phyloP scores from a whole-genome alignment of 2,113 vertebrate species.

The Oostethus manadensis region DNA sequence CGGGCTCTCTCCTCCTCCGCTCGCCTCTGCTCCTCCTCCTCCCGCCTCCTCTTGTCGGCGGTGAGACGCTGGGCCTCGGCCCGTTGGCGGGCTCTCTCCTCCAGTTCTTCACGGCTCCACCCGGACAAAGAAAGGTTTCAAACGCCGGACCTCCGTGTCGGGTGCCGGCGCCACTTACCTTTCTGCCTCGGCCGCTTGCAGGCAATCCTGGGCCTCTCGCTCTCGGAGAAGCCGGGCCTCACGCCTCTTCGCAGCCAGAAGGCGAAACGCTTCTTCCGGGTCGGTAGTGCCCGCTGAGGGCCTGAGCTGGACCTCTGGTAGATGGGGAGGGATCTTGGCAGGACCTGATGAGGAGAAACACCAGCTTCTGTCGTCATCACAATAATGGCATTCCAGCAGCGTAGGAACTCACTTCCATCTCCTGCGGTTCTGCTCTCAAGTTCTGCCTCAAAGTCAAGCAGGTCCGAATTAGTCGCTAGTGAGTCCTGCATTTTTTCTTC shows the following conservation, averaged over 20 bases:
- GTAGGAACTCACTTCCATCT: conserved; percentile 33
- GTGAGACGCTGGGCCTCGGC: conserved; percentile 73
- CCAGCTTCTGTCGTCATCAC: neutral
- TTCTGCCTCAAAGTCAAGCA: neutral
- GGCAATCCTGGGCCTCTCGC: conserved; percentile 80
- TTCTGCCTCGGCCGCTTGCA: conserved; percentile 77
- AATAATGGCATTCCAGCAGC: neutral
- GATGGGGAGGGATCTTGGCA: neutral
- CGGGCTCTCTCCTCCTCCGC: conserved; percentile 77
- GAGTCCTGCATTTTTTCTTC: conserved; percentile 51
- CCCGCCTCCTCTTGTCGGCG: conserved; percentile 71
- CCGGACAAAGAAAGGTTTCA: conserved; percentile 49
- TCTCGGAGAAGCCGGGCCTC: conserved; percentile 87
- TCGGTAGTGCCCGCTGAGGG: conserved; percentile 81
- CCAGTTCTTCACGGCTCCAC: conserved; percentile 78
- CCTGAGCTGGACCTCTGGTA: conserved; percentile 48
- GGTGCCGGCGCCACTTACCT: conserved; percentile 64
- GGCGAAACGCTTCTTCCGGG: conserved; percentile 81
- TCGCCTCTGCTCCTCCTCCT: conserved; percentile 73
- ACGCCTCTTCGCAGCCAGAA: conserved; percentile 85
- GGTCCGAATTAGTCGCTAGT: conserved; percentile 14
- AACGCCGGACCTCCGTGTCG: neutral
- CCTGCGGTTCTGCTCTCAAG: conserved; percentile 7
- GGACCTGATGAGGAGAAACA: conserved; percentile 21
- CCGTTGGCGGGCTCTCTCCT: conserved; percentile 76